A percentile compares a stretch with the other conserved stretches of the same genome.
Evolutionary conservation across 2,113 vertebrate species (phyloP).

Genomic region (Cephalophus harveyi): DNA sequence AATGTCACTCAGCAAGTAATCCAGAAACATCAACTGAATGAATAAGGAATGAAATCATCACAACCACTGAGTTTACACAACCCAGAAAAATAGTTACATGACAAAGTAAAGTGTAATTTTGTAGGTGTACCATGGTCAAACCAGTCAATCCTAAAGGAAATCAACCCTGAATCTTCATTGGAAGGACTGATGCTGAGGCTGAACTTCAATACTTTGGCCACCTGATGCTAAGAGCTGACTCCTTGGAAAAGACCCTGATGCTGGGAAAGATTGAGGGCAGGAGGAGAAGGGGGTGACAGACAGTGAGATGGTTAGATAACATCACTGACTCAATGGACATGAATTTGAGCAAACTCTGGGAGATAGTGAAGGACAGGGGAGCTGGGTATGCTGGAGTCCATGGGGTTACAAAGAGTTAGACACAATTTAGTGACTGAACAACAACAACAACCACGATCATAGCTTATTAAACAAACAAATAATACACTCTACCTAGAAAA

Average conservation of each 20-base stretch:
- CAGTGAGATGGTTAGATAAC: not conserved
- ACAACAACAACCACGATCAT: not conserved
- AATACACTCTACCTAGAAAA: not conserved
- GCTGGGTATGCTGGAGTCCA: not conserved
- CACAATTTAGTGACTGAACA: not conserved
- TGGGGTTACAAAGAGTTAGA: not conserved
- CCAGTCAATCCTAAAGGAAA: not conserved
- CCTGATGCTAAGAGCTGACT: not conserved
- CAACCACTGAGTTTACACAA: not conserved
- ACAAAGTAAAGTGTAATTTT: not conserved
- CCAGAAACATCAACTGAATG: not conserved
- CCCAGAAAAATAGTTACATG: not conserved
- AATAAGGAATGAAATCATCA: not conserved
- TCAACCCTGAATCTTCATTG: not conserved
- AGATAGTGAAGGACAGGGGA: not conserved
- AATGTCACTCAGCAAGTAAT: not conserved
- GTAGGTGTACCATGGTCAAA: not conserved
- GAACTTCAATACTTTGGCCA: not conserved
- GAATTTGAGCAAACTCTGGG: not conserved
- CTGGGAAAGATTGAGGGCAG: not conserved
- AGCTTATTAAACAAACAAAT: not conserved
- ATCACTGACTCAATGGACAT: not conserved
- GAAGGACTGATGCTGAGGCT: not conserved
- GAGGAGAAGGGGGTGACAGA: not conserved
- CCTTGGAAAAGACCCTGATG: not conserved